phyloP scores from a whole-genome alignment of 2,888 invertebrate species.

The Lepas anatifera region DNA sequence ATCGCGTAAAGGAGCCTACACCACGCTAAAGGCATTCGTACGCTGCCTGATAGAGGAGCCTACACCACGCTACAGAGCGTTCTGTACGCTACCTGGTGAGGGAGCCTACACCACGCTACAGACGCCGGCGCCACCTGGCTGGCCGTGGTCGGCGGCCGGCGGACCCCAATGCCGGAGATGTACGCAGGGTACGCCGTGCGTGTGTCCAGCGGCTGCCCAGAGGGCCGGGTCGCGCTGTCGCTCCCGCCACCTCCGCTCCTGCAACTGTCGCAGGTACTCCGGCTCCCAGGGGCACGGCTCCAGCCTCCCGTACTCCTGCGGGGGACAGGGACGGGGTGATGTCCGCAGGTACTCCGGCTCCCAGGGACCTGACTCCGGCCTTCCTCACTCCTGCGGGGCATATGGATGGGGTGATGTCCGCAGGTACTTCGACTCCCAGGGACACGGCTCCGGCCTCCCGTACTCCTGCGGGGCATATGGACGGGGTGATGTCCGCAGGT shows the following conservation, averaged over 20 bases:
- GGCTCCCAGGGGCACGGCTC: constrained; percentile 20
- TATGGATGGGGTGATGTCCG: background rate
- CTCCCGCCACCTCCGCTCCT: constrained; percentile 15
- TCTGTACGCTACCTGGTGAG: no score
- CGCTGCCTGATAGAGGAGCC: no score
- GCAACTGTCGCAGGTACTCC: constrained; percentile 15
- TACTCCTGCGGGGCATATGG: constrained; percentile 1
- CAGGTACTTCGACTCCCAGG: constrained; percentile 18
- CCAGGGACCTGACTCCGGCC: no score
- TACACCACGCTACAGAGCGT: no score
- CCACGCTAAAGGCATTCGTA: no score
- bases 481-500: background rate
- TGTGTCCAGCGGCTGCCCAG: background rate
- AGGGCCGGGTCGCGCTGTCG: constrained; percentile 14
- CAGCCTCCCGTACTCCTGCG: constrained; percentile 14
- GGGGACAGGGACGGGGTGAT: background rate
- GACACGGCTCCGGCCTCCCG: constrained; percentile 14
- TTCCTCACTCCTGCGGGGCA: no score
- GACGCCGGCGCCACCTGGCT: no score
- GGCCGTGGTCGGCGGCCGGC: background rate
- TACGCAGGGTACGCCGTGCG: background rate
- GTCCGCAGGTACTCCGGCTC: background rate
- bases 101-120: no score
- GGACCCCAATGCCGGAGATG: background rate
- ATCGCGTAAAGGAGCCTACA: no score